Evolutionary conservation across 2,888 invertebrate genomes (phyloP), one percentile per base, ranked within the genome.

Genomic region (Odontomyia ornata): DNA sequence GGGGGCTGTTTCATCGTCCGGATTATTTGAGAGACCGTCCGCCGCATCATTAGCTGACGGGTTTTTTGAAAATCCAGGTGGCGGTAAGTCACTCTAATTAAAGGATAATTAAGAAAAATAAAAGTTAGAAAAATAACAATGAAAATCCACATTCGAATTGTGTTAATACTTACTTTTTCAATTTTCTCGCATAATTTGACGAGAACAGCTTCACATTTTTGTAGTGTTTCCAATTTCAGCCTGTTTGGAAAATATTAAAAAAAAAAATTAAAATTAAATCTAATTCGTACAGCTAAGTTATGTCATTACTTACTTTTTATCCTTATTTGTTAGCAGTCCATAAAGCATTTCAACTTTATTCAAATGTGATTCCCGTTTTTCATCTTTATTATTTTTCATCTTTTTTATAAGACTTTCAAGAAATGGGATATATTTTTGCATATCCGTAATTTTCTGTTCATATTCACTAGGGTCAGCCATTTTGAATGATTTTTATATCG

Each of bases 341-440:
- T 82, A 78, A n/a, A 84, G 78, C 80, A 81, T 82, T 80, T 84
- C 82, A 81, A 83, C 82, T 79, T 83, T 82, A 7, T 83, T 79
- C 1, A 85, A 79, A 36, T 82, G 83, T n/a, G 80, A 81, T 64
- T 83, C 82, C 9, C 82, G 76, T 76, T 82, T 80, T 43, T 80
- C 28, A 25, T 78, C 77, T 3, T 80, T 78, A 43, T 81, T 81
- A 57, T 87, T 89, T 83, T 91, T 91, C 81, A 92, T 85, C 82
- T 90, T 89, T 65, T 87, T 87, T 82, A 93, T 93, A 88, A 93
- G 91, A 80, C 88, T 90, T 83, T 91, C 90, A 84, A 94, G 85
- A 83, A 93, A 93, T n/a, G 93, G 93, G 81, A 93, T 89, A 86
- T 91, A 92, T 81, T 89, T 89, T 86, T 91, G 91, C 88, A 93